Base-by-base conservation (phyloP, 2,888 invertebrate genomes). In the Himalopsyche kuldschensis region DNA sequence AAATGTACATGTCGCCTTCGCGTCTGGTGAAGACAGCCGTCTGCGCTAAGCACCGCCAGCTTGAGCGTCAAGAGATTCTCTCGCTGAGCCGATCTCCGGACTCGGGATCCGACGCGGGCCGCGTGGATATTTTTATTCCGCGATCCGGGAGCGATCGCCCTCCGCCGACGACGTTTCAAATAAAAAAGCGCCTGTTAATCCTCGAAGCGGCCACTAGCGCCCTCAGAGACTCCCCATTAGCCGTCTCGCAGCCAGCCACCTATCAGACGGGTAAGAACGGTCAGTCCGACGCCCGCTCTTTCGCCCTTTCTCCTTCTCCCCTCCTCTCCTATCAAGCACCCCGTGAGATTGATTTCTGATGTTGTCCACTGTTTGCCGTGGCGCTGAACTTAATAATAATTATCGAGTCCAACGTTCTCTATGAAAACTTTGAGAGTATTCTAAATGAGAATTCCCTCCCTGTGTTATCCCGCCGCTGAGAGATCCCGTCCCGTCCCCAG, bases 21-120 rank as follows among this genome's bases (percentile, higher is more conserved):
- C 91, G 91, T 87, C 89, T 94, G 84, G 93, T 94, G 75, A 94
- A 94, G 88, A 94, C 94, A 31, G 94, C 94, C 75, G 93, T 93
- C 75, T 93, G 93, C 88, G 93, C 93, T 87, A 93, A 94, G 88
- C 90, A 92, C 84, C 92, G 92, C 87, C 93, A 93, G 87, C 90
- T 91, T 84, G 92, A 93, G 87, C 90, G 91, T 87, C 90, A 92
- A 87, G 90, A 90, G 87, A 88, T 91, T 84, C 89, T 92, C 88
- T 93, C 93, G 87, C 89, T 89, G 84, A 88, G 87, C 82, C 89
- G 89, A 84, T 89, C 89, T 75, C 87, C 86, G 87, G 89, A 87
- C 90, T 90, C 75, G 27, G 47, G 46, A 69, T 69, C 24, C 79
- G 75, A 81, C n/a, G 17, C 75, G 30, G n/a, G 55, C 75, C 30